Percentiles rank a stretch among this genome's conserved stretches.
Evolutionary conservation across 2,888 invertebrate genomes (phyloP).

Genomic region (Seira ritae): DNA sequence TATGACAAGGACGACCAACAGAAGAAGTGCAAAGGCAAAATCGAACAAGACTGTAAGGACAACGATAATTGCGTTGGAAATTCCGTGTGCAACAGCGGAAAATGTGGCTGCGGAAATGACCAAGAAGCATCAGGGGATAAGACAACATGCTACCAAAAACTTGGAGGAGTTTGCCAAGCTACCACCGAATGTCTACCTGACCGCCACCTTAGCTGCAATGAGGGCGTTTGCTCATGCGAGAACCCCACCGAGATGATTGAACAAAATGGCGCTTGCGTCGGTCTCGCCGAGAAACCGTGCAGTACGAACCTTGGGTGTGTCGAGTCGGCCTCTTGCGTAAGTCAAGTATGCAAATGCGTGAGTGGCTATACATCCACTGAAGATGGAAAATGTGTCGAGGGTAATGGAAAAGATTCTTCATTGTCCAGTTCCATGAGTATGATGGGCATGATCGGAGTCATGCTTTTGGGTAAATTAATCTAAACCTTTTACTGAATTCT

Average conservation of each 20-base stretch:
- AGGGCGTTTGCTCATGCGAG: neutral
- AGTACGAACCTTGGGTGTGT: neutral
- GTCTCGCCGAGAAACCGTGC: neutral
- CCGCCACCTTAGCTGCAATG: neutral
- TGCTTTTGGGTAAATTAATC: too few relatives aligned
- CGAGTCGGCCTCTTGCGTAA: neutral
- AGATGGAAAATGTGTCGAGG: neutral
- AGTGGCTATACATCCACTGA: neutral
- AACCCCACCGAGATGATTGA: neutral
- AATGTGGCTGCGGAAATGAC: neutral
- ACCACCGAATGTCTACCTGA: neutral
- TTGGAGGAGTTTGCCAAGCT: neutral
- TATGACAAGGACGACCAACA: neutral
- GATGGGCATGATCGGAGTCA: too few relatives aligned
- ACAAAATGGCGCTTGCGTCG: neutral
- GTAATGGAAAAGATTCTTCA: neutral
- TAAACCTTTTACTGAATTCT: too few relatives aligned
- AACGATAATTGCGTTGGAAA: neutral
- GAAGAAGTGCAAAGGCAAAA: neutral
- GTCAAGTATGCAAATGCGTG: neutral
- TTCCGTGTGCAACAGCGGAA: neutral
- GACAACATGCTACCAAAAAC: neutral
- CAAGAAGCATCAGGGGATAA: neutral
- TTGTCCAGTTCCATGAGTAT: too few relatives aligned
- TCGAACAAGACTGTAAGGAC: neutral